Conservation (phyloP, 2,888 invertebrate species). For the Ophraella communa region DNA sequence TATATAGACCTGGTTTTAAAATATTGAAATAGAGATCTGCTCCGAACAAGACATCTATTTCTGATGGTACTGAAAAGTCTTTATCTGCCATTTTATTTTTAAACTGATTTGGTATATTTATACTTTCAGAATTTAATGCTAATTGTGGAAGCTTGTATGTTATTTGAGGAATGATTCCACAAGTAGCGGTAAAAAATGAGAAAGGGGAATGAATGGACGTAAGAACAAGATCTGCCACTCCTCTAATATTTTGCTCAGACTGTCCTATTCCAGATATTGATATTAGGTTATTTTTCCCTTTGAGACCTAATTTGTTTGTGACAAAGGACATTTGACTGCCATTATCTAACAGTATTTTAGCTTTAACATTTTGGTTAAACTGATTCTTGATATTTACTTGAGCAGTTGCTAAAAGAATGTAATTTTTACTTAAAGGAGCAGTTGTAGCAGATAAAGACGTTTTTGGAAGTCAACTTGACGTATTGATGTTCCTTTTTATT, state of each 20-base stretch:
- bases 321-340: neutral
- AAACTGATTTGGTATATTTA: neutral
- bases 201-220: neutral
- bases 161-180: neutral
- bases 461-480: no score
- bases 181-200: neutral
- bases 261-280: neutral
- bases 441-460: no score
- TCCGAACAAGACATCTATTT: neutral
- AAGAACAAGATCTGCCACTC: neutral
- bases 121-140: neutral
- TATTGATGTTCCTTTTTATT: neutral
- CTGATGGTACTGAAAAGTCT: neutral
- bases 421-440: neutral
- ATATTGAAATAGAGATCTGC: conserved; percentile 2
- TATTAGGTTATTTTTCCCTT: neutral
- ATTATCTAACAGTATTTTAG: neutral
- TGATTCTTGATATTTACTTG: neutral
- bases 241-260: neutral
- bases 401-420: neutral
- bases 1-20: neutral
- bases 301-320: neutral
- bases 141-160: neutral
- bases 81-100: neutral
- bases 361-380: no score